A percentile compares a stretch with the other conserved stretches of the same genome.
These are phyloP conservation scores for Pseudomyrmex dendroicus DNA, from an alignment of 1,140 invertebrate species.

Conservation along the genomic window DNA sequence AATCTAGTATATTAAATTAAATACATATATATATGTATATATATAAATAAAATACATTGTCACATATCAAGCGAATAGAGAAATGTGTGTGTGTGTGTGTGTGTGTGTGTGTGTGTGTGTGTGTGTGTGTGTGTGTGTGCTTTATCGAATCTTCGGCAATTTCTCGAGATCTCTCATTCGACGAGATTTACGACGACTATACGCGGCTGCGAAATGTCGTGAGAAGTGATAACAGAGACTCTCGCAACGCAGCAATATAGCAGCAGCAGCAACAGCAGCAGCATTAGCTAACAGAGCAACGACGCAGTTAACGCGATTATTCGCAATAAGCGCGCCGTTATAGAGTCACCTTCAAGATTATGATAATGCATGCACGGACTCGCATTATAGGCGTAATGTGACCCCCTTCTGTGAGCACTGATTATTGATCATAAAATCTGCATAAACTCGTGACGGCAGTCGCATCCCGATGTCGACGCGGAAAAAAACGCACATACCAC, in stretches of 20 bases:
- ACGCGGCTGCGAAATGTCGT: constrained; percentile 63
- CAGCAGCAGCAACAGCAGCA: not conserved
- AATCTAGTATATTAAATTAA: not conserved
- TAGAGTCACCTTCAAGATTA: constrained; percentile 73
- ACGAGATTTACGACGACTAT: constrained; percentile 62
- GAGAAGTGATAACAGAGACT: constrained; percentile 57
- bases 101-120: no score
- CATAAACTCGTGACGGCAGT: constrained; percentile 60
- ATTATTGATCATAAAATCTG: constrained; percentile 76
- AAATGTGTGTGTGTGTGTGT: no score
- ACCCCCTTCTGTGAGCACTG: constrained; percentile 53
- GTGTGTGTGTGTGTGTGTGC: no score
- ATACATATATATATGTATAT: not conserved
- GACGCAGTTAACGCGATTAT: constrained; percentile 75
- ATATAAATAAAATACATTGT: no score
- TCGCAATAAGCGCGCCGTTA: constrained; percentile 72
- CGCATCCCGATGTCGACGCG: constrained; percentile 9
- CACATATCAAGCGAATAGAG: no score
- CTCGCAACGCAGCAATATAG: not conserved
- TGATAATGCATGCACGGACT: constrained; percentile 69
- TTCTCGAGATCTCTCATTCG: constrained; percentile 60
- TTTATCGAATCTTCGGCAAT: constrained; percentile 48
- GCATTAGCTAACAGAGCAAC: constrained; percentile 19
- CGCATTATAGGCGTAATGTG: constrained; percentile 61
- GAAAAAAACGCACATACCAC: not conserved